Evolutionary conservation across 2,113 vertebrate species (phyloP).

Genomic region (Aramus guarauna): DNA sequence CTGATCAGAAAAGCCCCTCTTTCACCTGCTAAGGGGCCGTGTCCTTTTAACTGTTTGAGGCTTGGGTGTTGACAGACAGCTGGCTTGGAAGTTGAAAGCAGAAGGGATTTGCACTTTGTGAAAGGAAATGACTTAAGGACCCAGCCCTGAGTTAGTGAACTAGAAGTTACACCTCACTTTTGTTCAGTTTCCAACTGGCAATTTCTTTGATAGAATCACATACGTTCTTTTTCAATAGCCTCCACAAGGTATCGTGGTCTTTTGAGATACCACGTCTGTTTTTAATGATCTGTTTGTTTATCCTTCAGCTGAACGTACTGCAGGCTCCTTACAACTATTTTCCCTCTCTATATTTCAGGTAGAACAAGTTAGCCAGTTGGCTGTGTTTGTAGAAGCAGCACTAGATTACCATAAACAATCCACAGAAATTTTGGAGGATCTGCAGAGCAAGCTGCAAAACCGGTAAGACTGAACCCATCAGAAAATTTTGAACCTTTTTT

Average conservation of each 20-base stretch:
- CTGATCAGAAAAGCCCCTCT: conserved; percentile 24
- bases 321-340: background rate
- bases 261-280: conserved; percentile 17
- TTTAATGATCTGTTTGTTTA: background rate
- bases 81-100: conserved; percentile 48
- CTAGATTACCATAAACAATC: conserved; percentile 88
- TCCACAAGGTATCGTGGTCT: background rate
- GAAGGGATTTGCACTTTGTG: conserved; percentile 38
- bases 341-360: conserved; percentile 73
- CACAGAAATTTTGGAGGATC: conserved; percentile 85
- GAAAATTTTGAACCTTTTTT: background rate
- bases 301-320: background rate
- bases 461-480: conserved; percentile 69
- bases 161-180: conserved; percentile 40
- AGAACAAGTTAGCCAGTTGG: conserved; percentile 91
- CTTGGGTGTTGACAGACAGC: conserved; percentile 31
- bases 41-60: background rate
- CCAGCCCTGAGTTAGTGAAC: conserved; percentile 15
- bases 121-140: conserved; percentile 45
- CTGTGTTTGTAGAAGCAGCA: conserved; percentile 84
- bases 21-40: conserved; percentile 11
- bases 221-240: background rate
- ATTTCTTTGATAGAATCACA: background rate
- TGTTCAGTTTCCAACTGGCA: conserved; percentile 33
- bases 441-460: conserved; percentile 81